These are phyloP conservation scores for Melitaea cinxia DNA, from an alignment of 1,140 invertebrate genomes.

Conservation along the genomic window DNA sequence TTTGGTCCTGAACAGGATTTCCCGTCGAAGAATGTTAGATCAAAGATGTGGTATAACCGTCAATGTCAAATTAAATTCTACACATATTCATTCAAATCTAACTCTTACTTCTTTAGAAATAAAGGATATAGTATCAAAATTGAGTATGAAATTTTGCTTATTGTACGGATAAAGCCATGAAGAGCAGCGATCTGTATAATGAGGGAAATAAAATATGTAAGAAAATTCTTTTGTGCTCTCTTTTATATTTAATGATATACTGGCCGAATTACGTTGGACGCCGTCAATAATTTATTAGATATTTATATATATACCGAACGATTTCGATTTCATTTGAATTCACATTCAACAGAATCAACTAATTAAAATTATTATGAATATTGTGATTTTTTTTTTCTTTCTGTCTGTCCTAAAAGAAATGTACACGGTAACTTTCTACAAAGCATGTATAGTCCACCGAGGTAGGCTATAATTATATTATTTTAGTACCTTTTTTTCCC, in stretches of 20 bases:
- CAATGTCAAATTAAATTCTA: neutral
- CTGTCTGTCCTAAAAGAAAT: no score
- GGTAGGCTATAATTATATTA: no score
- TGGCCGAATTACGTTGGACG: slow-evolving; percentile 11
- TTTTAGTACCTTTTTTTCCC: no score
- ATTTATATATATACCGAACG: neutral
- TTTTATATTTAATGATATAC: slow-evolving; percentile 26
- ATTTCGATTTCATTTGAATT: no score
- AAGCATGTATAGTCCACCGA: no score
- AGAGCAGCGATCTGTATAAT: slow-evolving; percentile 36
- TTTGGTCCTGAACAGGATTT: slow-evolving; percentile 41
- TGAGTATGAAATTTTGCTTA: neutral
- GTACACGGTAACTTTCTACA: no score
- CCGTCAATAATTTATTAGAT: slow-evolving; percentile 4
- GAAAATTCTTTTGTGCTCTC: slow-evolving; percentile 29
- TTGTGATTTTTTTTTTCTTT: no score
- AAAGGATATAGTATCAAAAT: neutral
- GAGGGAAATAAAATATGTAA: slow-evolving; percentile 34
- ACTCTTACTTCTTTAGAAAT: neutral
- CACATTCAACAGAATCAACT: no score
- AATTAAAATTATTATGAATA: no score
- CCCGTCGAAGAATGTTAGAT: slow-evolving; percentile 40
- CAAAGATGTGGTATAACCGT: slow-evolving; percentile 36
- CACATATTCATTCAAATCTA: neutral
- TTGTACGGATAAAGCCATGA: slow-evolving; percentile 29